Evolutionary conservation across 2,888 invertebrate species (phyloP), one percentile per base, ranked within the genome.

Genomic region (Stenotaenia linearis): DNA sequence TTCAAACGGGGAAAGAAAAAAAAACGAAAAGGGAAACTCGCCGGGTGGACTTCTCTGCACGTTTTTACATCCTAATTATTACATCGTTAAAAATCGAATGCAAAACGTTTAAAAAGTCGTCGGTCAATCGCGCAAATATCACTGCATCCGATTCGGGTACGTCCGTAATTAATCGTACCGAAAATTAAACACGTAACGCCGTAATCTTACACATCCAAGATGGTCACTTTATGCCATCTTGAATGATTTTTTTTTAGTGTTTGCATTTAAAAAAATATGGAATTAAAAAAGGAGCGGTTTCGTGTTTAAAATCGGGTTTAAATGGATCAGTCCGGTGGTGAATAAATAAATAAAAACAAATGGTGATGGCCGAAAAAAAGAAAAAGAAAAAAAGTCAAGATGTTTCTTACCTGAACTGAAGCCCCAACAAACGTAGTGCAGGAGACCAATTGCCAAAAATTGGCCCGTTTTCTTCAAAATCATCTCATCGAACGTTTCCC

Each of bases 401-500:
- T 40, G 40, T 40, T 32, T 56, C 79, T 74, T 80, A 80, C 80
- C 80, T 80, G 80, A 79, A 40, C 75, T 77, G 56, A 79, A 37
- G 78, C 77, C 75, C 79, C 79, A 61, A 77, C 37, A 37, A 18
- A 77, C n/a, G n/a, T n/a, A n/a, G n/a, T n/a, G 18, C 61, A 79
- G n/a, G 45, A 80, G 28, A 37, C 79, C 37, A 45, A 79, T 76
- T 80, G 80, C 80, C 80, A 80, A 78, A 79, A 80, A 79, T 80
- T 80, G 80, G 79, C 80, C 79, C 79, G 80, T 56, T 80, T 80
- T 78, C 80, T 80, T 80, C 80, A 80, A 80, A 80, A 80, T 79
- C 80, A 80, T 80, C 80, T 80, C 80, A 80, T 80, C 80, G 75
- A 79, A 77, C 79, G 30, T 75, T 79, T 77, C 50, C 61, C 32